phyloP scores from a whole-genome alignment of 2,113 vertebrate genomes.

The Equus przewalskii region DNA sequence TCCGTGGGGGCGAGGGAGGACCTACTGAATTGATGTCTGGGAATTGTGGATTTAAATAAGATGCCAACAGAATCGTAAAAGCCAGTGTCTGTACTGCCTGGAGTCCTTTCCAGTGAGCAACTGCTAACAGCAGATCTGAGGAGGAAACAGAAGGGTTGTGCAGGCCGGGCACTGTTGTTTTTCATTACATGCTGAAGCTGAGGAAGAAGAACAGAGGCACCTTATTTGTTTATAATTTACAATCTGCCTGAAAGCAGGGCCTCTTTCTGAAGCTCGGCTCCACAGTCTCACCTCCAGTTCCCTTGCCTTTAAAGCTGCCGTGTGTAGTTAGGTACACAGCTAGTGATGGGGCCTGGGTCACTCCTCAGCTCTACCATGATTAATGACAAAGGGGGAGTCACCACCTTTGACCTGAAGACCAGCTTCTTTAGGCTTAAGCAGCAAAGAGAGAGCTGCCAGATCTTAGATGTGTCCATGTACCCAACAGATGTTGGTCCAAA shows the following conservation, averaged over 20 bases:
- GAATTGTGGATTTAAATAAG: not conserved
- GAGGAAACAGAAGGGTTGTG: not conserved
- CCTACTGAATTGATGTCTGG: not conserved
- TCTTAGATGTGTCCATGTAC: not conserved
- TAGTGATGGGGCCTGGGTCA: not conserved
- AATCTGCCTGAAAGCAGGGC: slow-evolving; percentile 1
- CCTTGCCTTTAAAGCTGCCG: not conserved
- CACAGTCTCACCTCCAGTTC: not conserved
- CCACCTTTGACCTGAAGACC: not conserved
- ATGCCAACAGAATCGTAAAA: accelerated
- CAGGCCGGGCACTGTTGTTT: not conserved
- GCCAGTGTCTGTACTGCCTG: not conserved
- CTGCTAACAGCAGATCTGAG: not conserved
- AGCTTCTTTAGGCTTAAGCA: not conserved
- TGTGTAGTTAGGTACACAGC: not conserved
- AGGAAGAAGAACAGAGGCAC: not conserved
- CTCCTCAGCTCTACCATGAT: too few relatives aligned
- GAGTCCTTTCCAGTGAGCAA: slow-evolving; percentile 31
- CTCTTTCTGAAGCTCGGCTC: not conserved
- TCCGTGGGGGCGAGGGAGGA: not conserved
- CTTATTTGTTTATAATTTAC: slow-evolving; percentile 33
- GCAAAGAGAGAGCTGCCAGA: not conserved
- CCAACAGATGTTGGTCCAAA: not conserved
- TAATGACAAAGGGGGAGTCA: not conserved
- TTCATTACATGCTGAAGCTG: not conserved